Base-by-base conservation (phyloP, 2,888 invertebrate genomes). In the Drosophila picticornis region DNA sequence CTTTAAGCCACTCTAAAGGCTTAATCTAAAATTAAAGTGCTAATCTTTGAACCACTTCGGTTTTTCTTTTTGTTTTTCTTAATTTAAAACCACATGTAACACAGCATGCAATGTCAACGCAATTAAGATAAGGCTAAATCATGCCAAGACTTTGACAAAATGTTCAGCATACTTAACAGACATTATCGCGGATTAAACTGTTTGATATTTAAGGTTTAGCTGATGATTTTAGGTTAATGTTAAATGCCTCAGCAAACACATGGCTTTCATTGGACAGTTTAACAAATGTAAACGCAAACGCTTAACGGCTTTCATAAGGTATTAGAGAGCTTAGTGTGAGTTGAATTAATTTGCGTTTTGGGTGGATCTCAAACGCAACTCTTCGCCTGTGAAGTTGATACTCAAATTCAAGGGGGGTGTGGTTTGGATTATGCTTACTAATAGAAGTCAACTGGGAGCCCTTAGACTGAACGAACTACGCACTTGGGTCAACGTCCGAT, bases 401-500 rank as follows among this genome's bases (percentile, higher is more conserved):
- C 59, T 5, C 32, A 53, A 43, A 68, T 10, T 55, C 62, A 75
- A 77, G 70, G 38, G 51, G 64, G 65, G 67, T 62, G 43, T 46
- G 80, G 25, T 55, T 25, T 4, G 56, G 31, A 31, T 53, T 50
- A 50, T 60, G 60, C 43, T 50, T 29, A 34, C 46, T 67, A 63
- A 72, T 32, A 22, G 40, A 13, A 43, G 60, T 48, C 59, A 48
- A 53, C 36, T 65, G 66, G 61, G 50, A 56, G 60, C 58, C 27
- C 25, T 56, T 58, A 51, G 38, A 16, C 48, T 57, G 32, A 29
- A 40, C 19, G 13, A 60, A 59, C 38, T 51, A 32, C 27, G 55
- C 55, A 31, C 43, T 48, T 43, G 63, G 81, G 80, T 83, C 81
- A 83, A 80, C 62, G 84, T 32, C 69, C 81, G 65, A 36, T 70